These are phyloP conservation scores for Parapristionchus giblindavisi DNA, from an alignment of 2,888 invertebrate genomes.

Conservation along the genomic window DNA sequence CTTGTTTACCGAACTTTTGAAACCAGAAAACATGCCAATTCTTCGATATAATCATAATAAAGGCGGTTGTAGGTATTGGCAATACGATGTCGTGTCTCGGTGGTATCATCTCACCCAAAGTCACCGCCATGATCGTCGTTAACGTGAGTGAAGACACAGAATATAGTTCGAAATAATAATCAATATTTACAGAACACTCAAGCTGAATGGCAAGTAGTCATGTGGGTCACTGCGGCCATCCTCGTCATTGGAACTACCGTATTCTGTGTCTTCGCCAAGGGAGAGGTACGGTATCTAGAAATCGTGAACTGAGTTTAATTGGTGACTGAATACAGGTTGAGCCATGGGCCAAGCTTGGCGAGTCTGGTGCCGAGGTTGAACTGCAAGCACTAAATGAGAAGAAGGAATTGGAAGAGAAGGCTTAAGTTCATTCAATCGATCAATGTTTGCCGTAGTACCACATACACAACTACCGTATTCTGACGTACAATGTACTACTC, in stretches of 20 bases:
- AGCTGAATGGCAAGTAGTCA: slow-evolving; percentile 68
- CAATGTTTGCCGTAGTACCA: too few species aligned
- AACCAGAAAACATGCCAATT: not conserved
- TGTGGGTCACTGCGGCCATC: slow-evolving; percentile 68
- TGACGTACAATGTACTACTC: too few species aligned
- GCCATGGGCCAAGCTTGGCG: too few species aligned
- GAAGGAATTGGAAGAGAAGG: too few species aligned
- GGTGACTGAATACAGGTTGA: too few species aligned
- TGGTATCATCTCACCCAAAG: slow-evolving; percentile 66
- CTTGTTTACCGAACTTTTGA: not conserved
- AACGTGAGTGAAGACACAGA: slow-evolving; percentile 46
- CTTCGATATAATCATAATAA: too few species aligned
- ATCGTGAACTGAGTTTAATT: too few species aligned
- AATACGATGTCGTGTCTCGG: slow-evolving; percentile 70
- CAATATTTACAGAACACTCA: slow-evolving; percentile 57
- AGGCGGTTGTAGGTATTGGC: slow-evolving; percentile 65
- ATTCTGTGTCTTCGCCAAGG: slow-evolving; percentile 70
- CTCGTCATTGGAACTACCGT: slow-evolving; percentile 71
- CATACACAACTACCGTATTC: too few species aligned
- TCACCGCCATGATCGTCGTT: slow-evolving; percentile 63
- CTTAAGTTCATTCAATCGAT: too few species aligned
- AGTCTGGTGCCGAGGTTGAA: too few species aligned
- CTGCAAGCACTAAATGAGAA: too few species aligned
- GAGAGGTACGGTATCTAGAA: slow-evolving; percentile 61
- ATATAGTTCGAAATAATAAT: not conserved